Evolutionary conservation across 2,888 invertebrate species (phyloP).

Genomic region (Vanessa cardui): DNA sequence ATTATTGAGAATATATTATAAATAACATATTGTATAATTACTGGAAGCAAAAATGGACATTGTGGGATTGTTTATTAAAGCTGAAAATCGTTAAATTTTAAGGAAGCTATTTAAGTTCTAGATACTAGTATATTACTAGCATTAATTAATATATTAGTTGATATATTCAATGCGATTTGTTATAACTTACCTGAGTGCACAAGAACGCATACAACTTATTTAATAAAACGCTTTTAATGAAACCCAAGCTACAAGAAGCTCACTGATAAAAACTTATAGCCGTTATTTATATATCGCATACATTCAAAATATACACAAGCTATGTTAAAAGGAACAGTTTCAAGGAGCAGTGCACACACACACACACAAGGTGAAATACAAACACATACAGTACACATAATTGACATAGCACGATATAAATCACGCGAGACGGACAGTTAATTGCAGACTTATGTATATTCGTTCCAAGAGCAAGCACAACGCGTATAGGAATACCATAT

Average conservation of each 20-base stretch:
- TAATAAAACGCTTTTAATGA: background rate
- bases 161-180: background rate
- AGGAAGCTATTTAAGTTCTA: conserved; percentile 5
- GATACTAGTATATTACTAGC: conserved; percentile 1
- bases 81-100: background rate
- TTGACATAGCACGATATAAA: conserved; percentile 69
- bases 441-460: conserved; percentile 46
- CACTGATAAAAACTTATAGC: background rate
- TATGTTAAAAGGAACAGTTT: conserved; percentile 7
- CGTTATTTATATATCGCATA: background rate
- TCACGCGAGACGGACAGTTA: conserved; percentile 59
- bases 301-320: background rate
- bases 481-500: conserved; percentile 63
- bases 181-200: background rate
- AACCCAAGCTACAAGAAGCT: background rate
- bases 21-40: conserved; percentile 4
- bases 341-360: conserved; percentile 30
- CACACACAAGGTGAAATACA: conserved; percentile 45
- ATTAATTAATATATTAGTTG: background rate
- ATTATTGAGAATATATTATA: background rate
- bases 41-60: conserved; percentile 4
- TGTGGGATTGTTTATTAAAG: background rate
- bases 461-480: conserved; percentile 61
- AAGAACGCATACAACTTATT: background rate
- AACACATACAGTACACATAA: conserved; percentile 56